phyloP scores from a whole-genome alignment of 2,113 vertebrate genomes.

The Dolichotis patagonum region DNA sequence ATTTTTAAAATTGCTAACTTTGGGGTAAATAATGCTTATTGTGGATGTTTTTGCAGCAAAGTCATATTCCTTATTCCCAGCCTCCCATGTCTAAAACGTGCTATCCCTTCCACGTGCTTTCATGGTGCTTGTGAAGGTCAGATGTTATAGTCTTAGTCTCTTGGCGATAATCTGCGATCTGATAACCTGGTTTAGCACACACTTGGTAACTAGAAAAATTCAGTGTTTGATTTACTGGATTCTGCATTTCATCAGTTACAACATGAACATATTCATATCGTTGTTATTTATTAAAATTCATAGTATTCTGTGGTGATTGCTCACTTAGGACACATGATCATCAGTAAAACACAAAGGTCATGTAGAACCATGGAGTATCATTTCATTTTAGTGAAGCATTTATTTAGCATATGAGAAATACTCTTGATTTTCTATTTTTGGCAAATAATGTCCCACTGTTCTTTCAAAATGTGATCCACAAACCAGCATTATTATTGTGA shows the following conservation, averaged over 20 bases:
- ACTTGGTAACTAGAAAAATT: not conserved
- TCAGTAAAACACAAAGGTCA: not conserved
- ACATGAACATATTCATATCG: not conserved
- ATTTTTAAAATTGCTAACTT: not conserved
- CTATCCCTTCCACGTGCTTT: not conserved
- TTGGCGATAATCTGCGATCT: not conserved
- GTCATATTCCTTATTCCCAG: not conserved
- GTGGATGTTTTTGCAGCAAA: not conserved
- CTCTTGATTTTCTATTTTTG: not conserved
- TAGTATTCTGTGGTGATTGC: not conserved
- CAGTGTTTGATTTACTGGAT: not conserved
- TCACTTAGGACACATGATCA: not conserved
- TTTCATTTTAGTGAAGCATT: not conserved
- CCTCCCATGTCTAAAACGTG: not conserved
- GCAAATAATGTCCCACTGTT: not conserved
- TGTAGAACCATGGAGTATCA: not conserved
- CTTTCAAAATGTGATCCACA: not conserved
- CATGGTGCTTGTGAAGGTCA: accelerated
- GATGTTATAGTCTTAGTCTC: not conserved
- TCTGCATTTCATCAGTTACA: not conserved
- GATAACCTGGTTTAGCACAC: not conserved
- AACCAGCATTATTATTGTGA: too few relatives aligned
- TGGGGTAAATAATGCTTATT: not conserved
- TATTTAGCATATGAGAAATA: not conserved
- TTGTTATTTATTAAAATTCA: not conserved